Conservation (phyloP, 2,797 vertebrate genomes). For the Rhinella marina region DNA sequence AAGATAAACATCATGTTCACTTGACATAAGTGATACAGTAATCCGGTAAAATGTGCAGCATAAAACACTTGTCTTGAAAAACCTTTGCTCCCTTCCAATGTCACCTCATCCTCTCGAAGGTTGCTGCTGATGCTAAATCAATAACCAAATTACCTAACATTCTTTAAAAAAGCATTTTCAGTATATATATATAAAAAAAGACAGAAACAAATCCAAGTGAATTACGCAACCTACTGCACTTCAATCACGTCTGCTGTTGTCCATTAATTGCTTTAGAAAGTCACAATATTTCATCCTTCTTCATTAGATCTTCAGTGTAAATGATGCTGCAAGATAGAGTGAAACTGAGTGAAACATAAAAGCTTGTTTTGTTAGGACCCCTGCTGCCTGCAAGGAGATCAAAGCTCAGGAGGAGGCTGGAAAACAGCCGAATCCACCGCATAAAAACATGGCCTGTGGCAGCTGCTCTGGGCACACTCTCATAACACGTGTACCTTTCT, state of each 20-base stretch:
- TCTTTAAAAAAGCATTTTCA: constrained; percentile 36
- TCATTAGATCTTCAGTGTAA: constrained; percentile 77
- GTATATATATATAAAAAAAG: neutral
- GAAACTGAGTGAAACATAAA: constrained; percentile 88
- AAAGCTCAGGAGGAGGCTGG: constrained; percentile 91
- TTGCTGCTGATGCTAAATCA: neutral
- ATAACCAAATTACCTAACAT: neutral
- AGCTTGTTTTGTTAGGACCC: constrained; percentile 91
- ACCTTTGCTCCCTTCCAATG: neutral
- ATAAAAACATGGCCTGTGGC: constrained; percentile 83
- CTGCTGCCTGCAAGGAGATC: constrained; percentile 90
- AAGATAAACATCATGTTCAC: constrained; percentile 58
- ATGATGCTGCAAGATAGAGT: constrained; percentile 78
- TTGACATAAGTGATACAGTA: constrained; percentile 41
- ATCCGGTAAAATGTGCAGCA: constrained; percentile 30
- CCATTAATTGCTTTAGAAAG: constrained; percentile 83
- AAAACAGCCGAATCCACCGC: constrained; percentile 81
- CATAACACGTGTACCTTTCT: constrained; percentile 77
- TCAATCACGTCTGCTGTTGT: constrained; percentile 69
- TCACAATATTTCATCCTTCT: constrained; percentile 81
- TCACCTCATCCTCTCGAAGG: constrained; percentile 2
- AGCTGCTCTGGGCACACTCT: constrained; percentile 81
- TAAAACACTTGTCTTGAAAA: constrained; percentile 26
- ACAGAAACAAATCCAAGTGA: neutral
- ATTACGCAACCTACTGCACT: constrained; percentile 66